Evolutionary conservation across 1,140 invertebrate genomes (phyloP).

Genomic region (Drosophila kohkoa): DNA sequence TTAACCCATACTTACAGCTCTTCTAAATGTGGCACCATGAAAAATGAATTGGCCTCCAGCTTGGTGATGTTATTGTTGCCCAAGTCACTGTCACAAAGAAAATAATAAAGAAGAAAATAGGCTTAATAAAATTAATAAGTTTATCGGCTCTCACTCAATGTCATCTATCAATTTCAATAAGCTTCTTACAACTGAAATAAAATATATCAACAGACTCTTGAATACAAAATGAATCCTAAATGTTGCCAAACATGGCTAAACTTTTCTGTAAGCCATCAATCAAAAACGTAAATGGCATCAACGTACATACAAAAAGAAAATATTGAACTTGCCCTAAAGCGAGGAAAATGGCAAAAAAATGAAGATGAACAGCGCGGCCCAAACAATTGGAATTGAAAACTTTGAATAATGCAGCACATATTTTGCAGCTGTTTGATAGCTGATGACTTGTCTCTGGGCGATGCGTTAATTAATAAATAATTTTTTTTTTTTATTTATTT

Average conservation of each 20-base stretch:
- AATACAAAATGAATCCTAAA: slow-evolving; percentile 63
- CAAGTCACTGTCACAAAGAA: slow-evolving; percentile 68
- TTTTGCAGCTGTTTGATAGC: slow-evolving; percentile 41
- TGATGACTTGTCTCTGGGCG: slow-evolving; percentile 51
- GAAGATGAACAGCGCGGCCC: slow-evolving; percentile 69
- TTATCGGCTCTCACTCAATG: slow-evolving; percentile 26
- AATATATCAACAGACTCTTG: slow-evolving; percentile 45
- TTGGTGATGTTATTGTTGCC: slow-evolving; percentile 86
- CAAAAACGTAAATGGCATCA: slow-evolving; percentile 34
- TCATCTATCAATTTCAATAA: slow-evolving; percentile 70
- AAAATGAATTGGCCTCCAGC: slow-evolving; percentile 85
- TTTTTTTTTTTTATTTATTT: slow-evolving; percentile 69
- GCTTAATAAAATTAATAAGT: slow-evolving; percentile 57
- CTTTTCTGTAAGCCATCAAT: slow-evolving; percentile 64
- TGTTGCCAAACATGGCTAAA: slow-evolving; percentile 41
- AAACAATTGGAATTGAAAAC: slow-evolving; percentile 38
- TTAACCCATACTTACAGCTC: slow-evolving; percentile 85
- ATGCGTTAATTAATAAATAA: slow-evolving; percentile 82
- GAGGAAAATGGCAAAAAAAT: slow-evolving; percentile 66
- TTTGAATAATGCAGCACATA: slow-evolving; percentile 15
- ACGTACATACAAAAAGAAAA: slow-evolving; percentile 29
- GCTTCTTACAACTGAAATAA: slow-evolving; percentile 41
- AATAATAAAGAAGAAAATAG: slow-evolving; percentile 40
- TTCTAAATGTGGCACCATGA: slow-evolving; percentile 84
- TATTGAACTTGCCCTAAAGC: slow-evolving; percentile 50